A percentile compares a stretch with the other conserved stretches of the same genome.
These are phyloP conservation scores for Hypomecis punctinalis DNA, from an alignment of 2,888 invertebrate genomes.

Conservation along the genomic window DNA sequence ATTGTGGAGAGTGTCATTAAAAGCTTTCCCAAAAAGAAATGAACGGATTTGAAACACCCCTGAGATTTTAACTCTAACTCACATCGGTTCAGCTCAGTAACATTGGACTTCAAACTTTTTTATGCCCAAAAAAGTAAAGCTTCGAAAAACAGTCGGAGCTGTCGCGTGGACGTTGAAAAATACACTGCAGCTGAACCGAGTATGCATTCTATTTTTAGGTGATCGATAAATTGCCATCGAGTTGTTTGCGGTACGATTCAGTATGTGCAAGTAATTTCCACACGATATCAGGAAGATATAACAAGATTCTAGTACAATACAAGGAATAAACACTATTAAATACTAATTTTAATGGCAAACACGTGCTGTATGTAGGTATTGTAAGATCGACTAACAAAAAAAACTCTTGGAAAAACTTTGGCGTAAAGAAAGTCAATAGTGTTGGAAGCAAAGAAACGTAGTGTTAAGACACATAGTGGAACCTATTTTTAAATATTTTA, in stretches of 20 bases:
- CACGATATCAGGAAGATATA: neutral
- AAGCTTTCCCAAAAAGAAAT: conserved; percentile 50
- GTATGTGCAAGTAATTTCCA: conserved; percentile 19
- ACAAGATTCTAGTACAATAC: no score
- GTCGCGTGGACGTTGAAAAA: conserved; percentile 24
- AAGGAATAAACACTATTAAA: no score
- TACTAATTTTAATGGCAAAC: no score
- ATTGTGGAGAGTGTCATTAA: conserved; percentile 54
- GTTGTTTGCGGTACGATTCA: conserved; percentile 46
- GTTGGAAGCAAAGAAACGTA: no score
- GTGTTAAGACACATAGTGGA: no score
- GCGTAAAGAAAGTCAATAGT: no score
- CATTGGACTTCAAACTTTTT: conserved; percentile 29
- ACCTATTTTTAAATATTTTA: no score
- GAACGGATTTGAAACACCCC: conserved; percentile 33
- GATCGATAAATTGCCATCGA: conserved; percentile 58
- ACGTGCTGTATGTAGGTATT: no score
- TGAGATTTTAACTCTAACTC: conserved; percentile 36
- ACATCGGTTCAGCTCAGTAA: conserved; percentile 4
- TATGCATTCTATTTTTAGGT: conserved; percentile 60
- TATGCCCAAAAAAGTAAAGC: conserved; percentile 22
- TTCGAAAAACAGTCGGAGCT: conserved; percentile 14
- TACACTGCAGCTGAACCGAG: conserved; percentile 44
- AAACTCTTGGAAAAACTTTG: no score
- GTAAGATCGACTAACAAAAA: no score